Percentiles rank a stretch among this genome's conserved stretches.
Conservation (phyloP, 2,113 vertebrate genomes). For the Sinocyclocheilus anophthalmus region DNA sequence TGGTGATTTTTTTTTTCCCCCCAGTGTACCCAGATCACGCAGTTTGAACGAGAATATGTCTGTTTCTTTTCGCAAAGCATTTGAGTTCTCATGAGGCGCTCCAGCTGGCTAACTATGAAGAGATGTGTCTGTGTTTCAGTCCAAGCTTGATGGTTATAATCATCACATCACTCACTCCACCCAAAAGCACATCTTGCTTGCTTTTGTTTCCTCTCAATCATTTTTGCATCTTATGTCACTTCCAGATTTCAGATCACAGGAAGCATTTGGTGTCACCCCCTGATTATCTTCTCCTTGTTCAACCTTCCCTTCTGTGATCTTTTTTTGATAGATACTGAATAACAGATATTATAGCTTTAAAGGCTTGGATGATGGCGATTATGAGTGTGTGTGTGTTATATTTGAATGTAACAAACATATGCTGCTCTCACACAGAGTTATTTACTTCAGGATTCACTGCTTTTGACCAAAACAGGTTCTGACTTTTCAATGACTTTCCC, state of each 20-base stretch:
- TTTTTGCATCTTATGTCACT: constrained; percentile 19
- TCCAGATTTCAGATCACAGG: constrained; percentile 25
- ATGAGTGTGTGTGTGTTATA: constrained; percentile 21
- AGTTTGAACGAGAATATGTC: not conserved
- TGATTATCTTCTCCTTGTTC: constrained; percentile 10
- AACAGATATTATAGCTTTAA: constrained; percentile 8
- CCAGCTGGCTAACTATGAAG: constrained; percentile 27
- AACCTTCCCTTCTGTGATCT: constrained; percentile 14
- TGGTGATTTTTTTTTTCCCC: not conserved
- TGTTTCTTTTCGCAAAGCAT: not conserved
- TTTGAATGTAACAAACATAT: constrained; percentile 9
- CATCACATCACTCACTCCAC: constrained; percentile 19
- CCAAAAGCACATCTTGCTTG: constrained; percentile 23
- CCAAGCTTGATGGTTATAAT: constrained; percentile 30
- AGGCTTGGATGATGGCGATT: not conserved
- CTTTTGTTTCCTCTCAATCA: constrained; percentile 36
- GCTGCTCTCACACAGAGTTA: not conserved
- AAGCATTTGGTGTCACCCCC: constrained; percentile 15
- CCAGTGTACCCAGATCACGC: not conserved
- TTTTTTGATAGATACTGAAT: not conserved
- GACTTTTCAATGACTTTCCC: not conserved
- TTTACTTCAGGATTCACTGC: not conserved
- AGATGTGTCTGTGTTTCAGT: constrained; percentile 26
- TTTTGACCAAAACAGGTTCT: not conserved
- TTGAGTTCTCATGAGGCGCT: not conserved